Evolutionary conservation across 2,113 vertebrate species (phyloP).

Genomic region (Varanus salvator): DNA sequence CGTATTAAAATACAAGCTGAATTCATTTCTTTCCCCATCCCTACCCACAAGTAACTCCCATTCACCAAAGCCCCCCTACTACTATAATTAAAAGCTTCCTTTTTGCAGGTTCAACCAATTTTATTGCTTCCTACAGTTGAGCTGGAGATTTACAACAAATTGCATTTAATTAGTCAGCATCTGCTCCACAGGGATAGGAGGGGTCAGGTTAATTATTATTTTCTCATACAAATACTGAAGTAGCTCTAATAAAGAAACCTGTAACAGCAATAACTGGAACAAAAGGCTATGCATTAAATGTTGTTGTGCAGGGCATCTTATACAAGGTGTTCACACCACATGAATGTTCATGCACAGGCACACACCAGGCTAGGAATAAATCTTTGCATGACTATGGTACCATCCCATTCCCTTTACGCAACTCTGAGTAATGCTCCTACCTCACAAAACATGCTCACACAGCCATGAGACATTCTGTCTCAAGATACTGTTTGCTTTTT

Average conservation of each 20-base stretch:
- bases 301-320: neutral
- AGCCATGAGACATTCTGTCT: slow-evolving; percentile 58
- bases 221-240: neutral
- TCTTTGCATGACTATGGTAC: neutral
- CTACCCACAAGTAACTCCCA: neutral
- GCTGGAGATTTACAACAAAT: neutral
- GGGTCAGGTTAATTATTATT: neutral
- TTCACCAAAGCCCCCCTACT: neutral
- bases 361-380: neutral
- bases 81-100: neutral
- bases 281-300: neutral
- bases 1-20: too few species aligned
- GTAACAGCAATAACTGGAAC: neutral
- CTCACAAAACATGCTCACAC: slow-evolving; percentile 50
- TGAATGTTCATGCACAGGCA: neutral
- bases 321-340: neutral
- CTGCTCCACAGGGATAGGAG: neutral
- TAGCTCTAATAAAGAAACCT: neutral
- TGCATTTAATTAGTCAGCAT: neutral
- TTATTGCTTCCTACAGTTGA: neutral
- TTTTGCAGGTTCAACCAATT: neutral
- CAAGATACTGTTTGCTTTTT: slow-evolving; percentile 24
- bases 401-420: neutral
- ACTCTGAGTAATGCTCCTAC: neutral
- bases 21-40: too few species aligned